Base-by-base conservation (phyloP, 1,140 invertebrate species). In the Rhynchophorus ferrugineus region DNA sequence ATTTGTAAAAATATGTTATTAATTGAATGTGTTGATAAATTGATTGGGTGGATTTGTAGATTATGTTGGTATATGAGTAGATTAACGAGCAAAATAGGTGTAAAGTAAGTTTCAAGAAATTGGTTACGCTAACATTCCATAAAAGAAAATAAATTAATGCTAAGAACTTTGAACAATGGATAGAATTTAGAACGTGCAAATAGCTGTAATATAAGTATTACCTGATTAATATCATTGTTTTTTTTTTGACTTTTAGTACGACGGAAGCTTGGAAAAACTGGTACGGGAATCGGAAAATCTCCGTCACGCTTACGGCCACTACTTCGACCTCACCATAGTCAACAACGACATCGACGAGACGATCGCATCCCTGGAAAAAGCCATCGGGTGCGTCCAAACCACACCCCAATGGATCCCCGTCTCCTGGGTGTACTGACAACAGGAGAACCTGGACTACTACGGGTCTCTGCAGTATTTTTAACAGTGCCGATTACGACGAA, bases 341-440 rank as follows among this genome's bases (percentile, higher is more conserved):
- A 99, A 99, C 78, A 98, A 98, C 77, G 95, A 99, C 75, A 98
- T 99, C 57, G 95, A 98, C 68, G 95, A 98, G 71, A 98, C 96
- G 24, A 96, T 98, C 62, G 81, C 82, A 21, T 84, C 89, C 49
- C 73, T 99, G 57, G 93, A 98, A 69, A 81, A 83, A 45, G 87
- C 91, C 16, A 88, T 98, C 52, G 91, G 94, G 56, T 80, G 87
- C 44, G 85, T 96, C 42, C 87, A 91, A 69, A 85, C 85, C 55
- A 86, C 86, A 58, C 86, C 92, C 33, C 94, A 97, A 72, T 98
- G 94, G 94, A 89, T 95, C 52, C 89, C 89, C 8, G 89, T 94
- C 1, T 87, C 86, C 20, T 94, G 91, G 91, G 88, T 95, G 68
- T 95, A 94, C 82, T 94, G 87, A 93, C 84, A 77, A 67, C 71